phyloP scores from a whole-genome alignment of 2,888 invertebrate species.

The Dasysyrphus tricinctus region DNA sequence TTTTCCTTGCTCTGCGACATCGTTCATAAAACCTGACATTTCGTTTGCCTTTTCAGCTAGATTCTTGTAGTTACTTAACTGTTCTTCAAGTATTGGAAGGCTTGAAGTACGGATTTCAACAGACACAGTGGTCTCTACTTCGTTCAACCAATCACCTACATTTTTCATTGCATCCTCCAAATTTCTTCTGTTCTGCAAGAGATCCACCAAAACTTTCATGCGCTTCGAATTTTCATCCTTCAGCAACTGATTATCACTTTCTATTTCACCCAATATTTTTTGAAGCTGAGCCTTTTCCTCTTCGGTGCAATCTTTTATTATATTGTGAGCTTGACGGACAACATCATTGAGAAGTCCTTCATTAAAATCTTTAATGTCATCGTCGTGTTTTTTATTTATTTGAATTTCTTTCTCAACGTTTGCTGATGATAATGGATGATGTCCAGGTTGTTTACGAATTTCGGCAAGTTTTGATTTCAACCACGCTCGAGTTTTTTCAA shows the following conservation, averaged over 20 bases:
- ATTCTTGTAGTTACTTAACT: conserved; percentile 92
- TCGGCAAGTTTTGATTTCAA: conserved; percentile 90
- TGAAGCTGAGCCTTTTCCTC: conserved; percentile 88
- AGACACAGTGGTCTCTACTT: conserved; percentile 94
- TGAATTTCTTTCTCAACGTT: conserved; percentile 93
- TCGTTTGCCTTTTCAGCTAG: conserved; percentile 89
- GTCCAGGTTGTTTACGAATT: conserved; percentile 88
- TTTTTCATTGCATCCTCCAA: conserved; percentile 92
- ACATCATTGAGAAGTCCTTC: conserved; percentile 90
- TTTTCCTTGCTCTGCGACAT: conserved; percentile 91
- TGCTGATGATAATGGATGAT: conserved; percentile 90
- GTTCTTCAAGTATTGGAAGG: conserved; percentile 93
- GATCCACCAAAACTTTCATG: conserved; percentile 88
- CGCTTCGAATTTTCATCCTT: conserved; percentile 90
- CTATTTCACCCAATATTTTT: conserved; percentile 87
- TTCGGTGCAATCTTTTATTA: conserved; percentile 93
- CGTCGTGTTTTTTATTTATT: conserved; percentile 89
- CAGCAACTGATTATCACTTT: conserved; percentile 88
- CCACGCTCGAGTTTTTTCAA: conserved; percentile 92
- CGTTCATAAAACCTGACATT: conserved; percentile 89
- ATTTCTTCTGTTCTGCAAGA: conserved; percentile 90
- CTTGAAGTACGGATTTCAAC: conserved; percentile 92
- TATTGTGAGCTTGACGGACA: conserved; percentile 89
- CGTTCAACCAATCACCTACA: conserved; percentile 94
- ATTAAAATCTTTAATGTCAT: conserved; percentile 90